Evolutionary conservation across 2,888 invertebrate species (phyloP), one percentile per base, ranked within the genome.

Genomic region (Sphaeridia pumilis): DNA sequence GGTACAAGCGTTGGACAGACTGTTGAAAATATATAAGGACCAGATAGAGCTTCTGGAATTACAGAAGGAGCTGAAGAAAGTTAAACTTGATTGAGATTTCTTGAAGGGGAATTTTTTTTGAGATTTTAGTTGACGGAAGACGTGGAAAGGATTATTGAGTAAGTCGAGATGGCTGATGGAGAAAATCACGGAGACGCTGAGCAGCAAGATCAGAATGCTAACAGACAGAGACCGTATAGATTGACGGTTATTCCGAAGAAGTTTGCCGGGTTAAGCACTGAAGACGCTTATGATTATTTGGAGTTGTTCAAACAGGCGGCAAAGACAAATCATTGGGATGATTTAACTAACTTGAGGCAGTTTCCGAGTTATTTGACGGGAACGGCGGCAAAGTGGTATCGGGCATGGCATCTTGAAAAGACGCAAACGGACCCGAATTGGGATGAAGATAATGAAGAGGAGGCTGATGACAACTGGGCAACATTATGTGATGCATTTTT

Each of bases 381-480:
- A 5, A 46, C 46, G 3, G 46, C 46, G 20, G 4, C 46, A 10
- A 46, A 31, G 20, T 46, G 46, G 46, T 46, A 46, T 28, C 28
- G 17, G 5, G 17, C 34, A 3, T 46, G 20, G 10, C n/a, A n/a
- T n/a, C n/a, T n/a, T n/a, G n/a, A n/a, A n/a, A 31, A 31, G 4
- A 24, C 17, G 7, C 10, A 38, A 38, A 38, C 38, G 17, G 14
- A 31, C 10, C 7, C 7, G 7, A 38, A 38, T 17, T 17, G 20
- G 20, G 10, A 38, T 17, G 10, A 7, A 10, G 7, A 14, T 7
- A 31, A 31, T 10, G 20, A 17, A 17, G 7, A 12, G 5, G 4
- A 14, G 20, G 12, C 7, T 5, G 17, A 7, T 12, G 20, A 5
- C 5, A 38, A 38, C 17, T 38, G 38, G 38, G 5, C 12, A 7